Evolutionary conservation across 2,888 invertebrate species (phyloP), one percentile per base, ranked within the genome.

Genomic region (Brenthis ino): DNA sequence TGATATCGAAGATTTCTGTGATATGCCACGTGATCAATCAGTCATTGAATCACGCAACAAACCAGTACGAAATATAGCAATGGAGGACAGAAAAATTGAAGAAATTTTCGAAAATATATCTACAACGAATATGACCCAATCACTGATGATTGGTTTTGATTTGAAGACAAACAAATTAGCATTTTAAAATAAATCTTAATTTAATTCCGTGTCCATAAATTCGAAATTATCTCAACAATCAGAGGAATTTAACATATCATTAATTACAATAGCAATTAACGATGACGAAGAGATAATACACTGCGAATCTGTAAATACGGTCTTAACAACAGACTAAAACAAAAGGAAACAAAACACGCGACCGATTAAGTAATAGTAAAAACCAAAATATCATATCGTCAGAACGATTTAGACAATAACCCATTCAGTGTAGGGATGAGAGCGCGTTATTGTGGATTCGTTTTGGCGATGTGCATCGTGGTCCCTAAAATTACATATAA

Each of bases 331-430:
- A 0, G 16, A 51, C 51, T 53, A 53, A 53, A 8, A 33, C 14
- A 20, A 3, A 24, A 28, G n/a, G 12, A 24, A 60, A 4, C 5
- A 12, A 28, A 60, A n/a, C 28, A 11, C 8, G 24, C 14, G 24
- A 24, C 53, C 28, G 13, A 37, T 3, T 54, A 48, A 16, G 33
- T 71, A 73, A 71, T 73, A 72, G 69, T 67, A 73, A 74, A 74
- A 74, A 77, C 73, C 75, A 76, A 73, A 75, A 76, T 65, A 68
- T 72, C 76, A 77, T 74, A 80, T 73, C 78, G 77, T 77, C 80
- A 80, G 64, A 80, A 81, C 79, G 79, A 79, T 50, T 76, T 74
- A 79, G 68, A 80, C 80, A 80, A 81, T 81, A 79, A 80, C 78
- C 64, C 74, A 76, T 76, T 77, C 75, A 72, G 65, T 68, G 65